A percentile compares a stretch with the other conserved stretches of the same genome.
phyloP scores from a whole-genome alignment of 2,113 vertebrate species.

The Mesitornis unicolor region DNA sequence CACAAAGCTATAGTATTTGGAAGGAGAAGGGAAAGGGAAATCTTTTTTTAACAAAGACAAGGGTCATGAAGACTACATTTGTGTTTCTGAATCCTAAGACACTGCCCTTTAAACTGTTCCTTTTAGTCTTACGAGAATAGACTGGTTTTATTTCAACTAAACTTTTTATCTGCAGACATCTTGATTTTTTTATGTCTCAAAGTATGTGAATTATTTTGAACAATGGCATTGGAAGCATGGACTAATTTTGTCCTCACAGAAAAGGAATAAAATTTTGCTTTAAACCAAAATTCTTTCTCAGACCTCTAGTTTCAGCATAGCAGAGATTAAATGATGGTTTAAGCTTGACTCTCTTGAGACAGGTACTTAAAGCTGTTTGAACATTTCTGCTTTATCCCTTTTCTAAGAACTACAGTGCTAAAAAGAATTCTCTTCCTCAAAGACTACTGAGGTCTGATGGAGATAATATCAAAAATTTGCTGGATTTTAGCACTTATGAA shows the following conservation, averaged over 20 bases:
- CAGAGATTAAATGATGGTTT: conserved; percentile 49
- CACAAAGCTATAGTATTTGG: not conserved
- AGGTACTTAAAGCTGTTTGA: conserved; percentile 31
- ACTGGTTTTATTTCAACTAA: not conserved
- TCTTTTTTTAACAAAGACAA: not conserved
- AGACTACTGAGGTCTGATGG: not conserved
- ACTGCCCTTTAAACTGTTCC: not conserved
- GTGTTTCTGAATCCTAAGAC: not conserved
- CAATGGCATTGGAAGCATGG: not conserved
- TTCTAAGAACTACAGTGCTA: not conserved
- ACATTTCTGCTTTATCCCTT: conserved; percentile 40
- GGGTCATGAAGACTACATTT: not conserved
- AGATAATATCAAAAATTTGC: not conserved
- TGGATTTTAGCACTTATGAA: not conserved
- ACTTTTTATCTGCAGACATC: rapidly evolving
- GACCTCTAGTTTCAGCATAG: not conserved
- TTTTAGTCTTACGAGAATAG: not conserved
- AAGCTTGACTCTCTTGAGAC: not conserved
- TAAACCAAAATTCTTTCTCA: conserved; percentile 11
- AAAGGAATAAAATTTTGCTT: not conserved
- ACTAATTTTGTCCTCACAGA: not conserved
- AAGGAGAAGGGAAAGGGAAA: not conserved
- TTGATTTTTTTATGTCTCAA: not conserved
- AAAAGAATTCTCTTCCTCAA: conserved; percentile 36
- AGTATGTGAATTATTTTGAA: not conserved